Evolutionary conservation across 2,888 invertebrate genomes (phyloP).

Genomic region (Ectemnius lituratus): DNA sequence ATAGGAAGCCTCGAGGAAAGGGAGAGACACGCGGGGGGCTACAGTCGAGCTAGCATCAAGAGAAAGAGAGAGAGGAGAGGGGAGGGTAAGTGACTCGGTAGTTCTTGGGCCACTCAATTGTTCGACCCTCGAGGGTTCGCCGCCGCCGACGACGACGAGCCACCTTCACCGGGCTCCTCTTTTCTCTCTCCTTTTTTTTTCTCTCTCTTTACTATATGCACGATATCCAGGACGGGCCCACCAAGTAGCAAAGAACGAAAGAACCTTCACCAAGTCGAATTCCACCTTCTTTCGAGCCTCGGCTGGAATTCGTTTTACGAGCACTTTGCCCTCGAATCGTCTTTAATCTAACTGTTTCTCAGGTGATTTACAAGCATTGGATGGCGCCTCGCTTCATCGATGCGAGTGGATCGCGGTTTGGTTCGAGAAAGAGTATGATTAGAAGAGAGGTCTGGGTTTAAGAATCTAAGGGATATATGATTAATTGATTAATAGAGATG

Average conservation of each 20-base stretch:
- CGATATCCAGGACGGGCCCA: not conserved
- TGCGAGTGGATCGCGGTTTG: no score
- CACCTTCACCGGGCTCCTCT: conserved; percentile 26
- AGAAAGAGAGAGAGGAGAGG: conserved; percentile 19
- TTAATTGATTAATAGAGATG: not conserved
- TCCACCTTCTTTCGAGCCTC: no score
- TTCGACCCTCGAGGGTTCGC: conserved; percentile 66
- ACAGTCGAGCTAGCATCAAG: not conserved
- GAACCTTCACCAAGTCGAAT: conserved; percentile 4
- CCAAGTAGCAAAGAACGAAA: conserved; percentile 33
- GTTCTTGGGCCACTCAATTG: conserved; percentile 68
- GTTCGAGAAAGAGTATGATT: no score
- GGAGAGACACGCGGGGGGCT: conserved; percentile 23
- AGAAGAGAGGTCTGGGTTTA: no score
- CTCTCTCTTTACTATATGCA: conserved; percentile 24
- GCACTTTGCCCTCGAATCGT: not conserved
- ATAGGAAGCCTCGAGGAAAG: conserved; percentile 31
- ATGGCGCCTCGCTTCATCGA: no score
- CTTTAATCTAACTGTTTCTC: no score
- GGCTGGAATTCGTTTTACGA: conserved; percentile 24
- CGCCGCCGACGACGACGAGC: conserved; percentile 54
- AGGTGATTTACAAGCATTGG: no score
- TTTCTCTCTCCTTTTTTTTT: not conserved
- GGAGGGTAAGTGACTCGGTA: conserved; percentile 63
- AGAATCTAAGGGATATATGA: not conserved